A percentile compares a stretch with the other conserved stretches of the same genome.
Conservation (phyloP, 2,797 vertebrate species). For the Gymnopithys bicolor region DNA sequence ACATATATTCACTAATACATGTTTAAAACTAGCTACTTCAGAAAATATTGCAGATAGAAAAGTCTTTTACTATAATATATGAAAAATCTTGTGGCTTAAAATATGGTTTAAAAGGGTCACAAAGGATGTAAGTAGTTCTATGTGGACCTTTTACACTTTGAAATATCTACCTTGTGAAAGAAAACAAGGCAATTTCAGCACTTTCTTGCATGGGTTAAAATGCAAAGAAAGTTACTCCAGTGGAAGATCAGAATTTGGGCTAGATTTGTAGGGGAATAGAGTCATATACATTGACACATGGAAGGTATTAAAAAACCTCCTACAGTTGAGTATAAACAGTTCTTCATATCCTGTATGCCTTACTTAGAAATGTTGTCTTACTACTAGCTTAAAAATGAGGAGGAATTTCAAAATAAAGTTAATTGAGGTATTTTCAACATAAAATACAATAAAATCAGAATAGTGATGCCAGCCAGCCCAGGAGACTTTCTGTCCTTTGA, state of each 20-base stretch:
- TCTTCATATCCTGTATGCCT: not conserved
- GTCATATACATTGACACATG: not conserved
- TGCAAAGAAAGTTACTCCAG: not conserved
- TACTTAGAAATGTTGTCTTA: not conserved
- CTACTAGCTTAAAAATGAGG: not conserved
- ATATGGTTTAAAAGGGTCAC: not conserved
- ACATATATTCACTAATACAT: not conserved
- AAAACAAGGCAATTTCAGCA: not conserved
- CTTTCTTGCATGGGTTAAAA: not conserved
- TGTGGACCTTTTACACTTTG: not conserved
- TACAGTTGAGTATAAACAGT: not conserved
- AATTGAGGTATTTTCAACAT: not conserved
- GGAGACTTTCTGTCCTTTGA: not conserved
- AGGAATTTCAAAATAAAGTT: not conserved
- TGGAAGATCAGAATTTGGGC: not conserved
- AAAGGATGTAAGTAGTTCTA: not conserved
- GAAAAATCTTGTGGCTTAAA: not conserved
- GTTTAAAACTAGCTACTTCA: not conserved
- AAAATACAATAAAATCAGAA: not conserved
- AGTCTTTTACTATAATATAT: not conserved
- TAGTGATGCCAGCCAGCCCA: not conserved
- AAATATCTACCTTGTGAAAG: not conserved
- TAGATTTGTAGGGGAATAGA: not conserved
- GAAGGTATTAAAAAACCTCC: not conserved
- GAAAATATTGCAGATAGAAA: not conserved